A percentile compares a stretch with the other conserved stretches of the same genome.
phyloP scores from a whole-genome alignment of 2,888 invertebrate species.

The Geophilus truncorum region DNA sequence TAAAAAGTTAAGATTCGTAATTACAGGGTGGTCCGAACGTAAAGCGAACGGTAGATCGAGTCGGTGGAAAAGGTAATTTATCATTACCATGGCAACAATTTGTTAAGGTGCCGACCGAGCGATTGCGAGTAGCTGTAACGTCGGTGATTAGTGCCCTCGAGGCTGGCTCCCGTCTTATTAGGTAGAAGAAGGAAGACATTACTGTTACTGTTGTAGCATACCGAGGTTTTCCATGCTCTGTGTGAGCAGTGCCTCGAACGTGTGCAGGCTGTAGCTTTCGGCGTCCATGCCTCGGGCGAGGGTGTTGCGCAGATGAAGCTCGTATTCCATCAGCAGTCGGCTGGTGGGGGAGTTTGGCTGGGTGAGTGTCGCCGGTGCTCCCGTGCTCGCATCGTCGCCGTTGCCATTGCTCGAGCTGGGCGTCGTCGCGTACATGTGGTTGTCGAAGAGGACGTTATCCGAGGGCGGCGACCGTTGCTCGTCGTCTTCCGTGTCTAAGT shows the following conservation, averaged over 20 bases:
- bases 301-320: constrained; percentile 88
- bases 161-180: not conserved
- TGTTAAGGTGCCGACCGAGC: not conserved
- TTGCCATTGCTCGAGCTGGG: constrained; percentile 84
- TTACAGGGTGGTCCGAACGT: no score
- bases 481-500: constrained; percentile 69
- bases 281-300: constrained; percentile 92
- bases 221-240: constrained; percentile 93
- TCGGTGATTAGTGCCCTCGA: not conserved
- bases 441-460: constrained; percentile 89
- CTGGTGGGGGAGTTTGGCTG: constrained; percentile 75
- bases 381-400: constrained; percentile 54
- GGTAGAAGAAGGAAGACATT: not conserved
- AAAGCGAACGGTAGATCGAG: no score
- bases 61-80: not conserved
- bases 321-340: constrained; percentile 79
- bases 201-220: constrained; percentile 39
- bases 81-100: constrained; percentile 5
- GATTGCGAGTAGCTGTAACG: not conserved
- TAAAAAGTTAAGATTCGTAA: no score
- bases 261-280: constrained; percentile 88
- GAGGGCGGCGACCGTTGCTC: constrained; percentile 70
- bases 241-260: constrained; percentile 83
- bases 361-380: constrained; percentile 31
- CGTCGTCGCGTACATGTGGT: constrained; percentile 90